Evolutionary conservation across 2,888 invertebrate species (phyloP), one percentile per base, ranked within the genome.

Genomic region (Agapetus fuscipes): DNA sequence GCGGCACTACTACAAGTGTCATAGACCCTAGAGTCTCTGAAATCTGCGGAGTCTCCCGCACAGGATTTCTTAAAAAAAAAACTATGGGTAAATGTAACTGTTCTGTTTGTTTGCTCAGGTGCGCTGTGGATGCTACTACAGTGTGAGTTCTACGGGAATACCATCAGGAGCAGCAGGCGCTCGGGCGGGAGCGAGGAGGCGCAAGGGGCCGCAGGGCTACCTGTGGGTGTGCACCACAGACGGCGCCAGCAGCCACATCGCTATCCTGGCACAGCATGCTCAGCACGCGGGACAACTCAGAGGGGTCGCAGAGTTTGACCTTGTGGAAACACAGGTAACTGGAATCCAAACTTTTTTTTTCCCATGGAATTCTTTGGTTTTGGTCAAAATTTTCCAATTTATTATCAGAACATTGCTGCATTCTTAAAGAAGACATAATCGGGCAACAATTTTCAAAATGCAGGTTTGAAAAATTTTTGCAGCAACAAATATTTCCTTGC

Each of bases 151-250:
- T 43, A 71, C 72, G 41, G n/a, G 28, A 4, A n/a, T 28, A n/a
- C 20, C 38, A 6, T 34, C 30, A 17, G 29, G 29, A 10, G 34
- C 29, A 14, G 16, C 20, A 1, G 38, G 40, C n/a, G 66, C 72
- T 50, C 67, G 71, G 33, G 72, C 73, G 5, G 57, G 64, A 39
- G 59, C 65, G 34, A 62, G 71, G 46, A 71, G 81, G 40, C 72
- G 78, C 45, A 75, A 78, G 35, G 78, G 78, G 54, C 75, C 77
- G 45, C 81, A 86, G 52, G 86, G 84, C 51, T 84, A 90, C 57
- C 70, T 94, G 49, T 95, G 94, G 94, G 78, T 93, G 48, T 88
- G 90, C 58, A 86, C 89, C 46, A 80, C 78, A 31, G 87, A 88
- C 55, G 83, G 81, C 15, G 74, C 80, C 24, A 76, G 76, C 56